Percentiles rank a stretch among this genome's conserved stretches.
Conservation (phyloP, 2,113 vertebrate genomes). For the Notothenia coriiceps region DNA sequence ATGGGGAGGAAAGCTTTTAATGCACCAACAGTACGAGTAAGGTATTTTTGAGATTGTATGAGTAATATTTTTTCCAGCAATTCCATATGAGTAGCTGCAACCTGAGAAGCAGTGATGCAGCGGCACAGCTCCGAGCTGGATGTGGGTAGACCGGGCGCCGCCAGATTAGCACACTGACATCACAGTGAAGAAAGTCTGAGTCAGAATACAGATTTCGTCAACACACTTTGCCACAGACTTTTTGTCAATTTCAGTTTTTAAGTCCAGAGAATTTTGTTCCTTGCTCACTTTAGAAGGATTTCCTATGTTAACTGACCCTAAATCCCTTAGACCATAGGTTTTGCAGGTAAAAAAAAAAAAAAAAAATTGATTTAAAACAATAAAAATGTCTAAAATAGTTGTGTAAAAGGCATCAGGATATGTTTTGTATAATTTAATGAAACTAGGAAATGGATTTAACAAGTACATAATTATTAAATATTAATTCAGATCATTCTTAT, state of each 20-base stretch:
- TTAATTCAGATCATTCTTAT: background rate
- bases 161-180: slow-evolving; percentile 64
- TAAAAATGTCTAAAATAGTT: background rate
- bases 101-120: slow-evolving; percentile 69
- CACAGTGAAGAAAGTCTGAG: slow-evolving; percentile 48
- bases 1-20: slow-evolving; percentile 56
- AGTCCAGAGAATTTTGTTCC: background rate
- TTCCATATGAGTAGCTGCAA: slow-evolving; percentile 69
- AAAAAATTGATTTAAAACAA: background rate
- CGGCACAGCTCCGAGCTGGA: slow-evolving; percentile 42
- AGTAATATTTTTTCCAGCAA: slow-evolving; percentile 68
- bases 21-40: slow-evolving; percentile 56
- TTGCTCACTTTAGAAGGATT: background rate
- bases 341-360: background rate
- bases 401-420: background rate
- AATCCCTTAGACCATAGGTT: background rate
- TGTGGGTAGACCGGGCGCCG: slow-evolving; percentile 60
- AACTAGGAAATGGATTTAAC: slow-evolving; percentile 4
- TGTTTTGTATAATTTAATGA: background rate
- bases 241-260: slow-evolving; percentile 13
- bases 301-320: background rate
- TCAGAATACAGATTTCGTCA: slow-evolving; percentile 36
- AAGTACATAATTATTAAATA: slow-evolving; percentile 20
- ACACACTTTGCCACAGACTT: background rate
- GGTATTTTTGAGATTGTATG: slow-evolving; percentile 22